Percentiles rank a stretch among this genome's conserved stretches.
Conservation (phyloP, 2,113 vertebrate species). For the Oncorhynchus keta region DNA sequence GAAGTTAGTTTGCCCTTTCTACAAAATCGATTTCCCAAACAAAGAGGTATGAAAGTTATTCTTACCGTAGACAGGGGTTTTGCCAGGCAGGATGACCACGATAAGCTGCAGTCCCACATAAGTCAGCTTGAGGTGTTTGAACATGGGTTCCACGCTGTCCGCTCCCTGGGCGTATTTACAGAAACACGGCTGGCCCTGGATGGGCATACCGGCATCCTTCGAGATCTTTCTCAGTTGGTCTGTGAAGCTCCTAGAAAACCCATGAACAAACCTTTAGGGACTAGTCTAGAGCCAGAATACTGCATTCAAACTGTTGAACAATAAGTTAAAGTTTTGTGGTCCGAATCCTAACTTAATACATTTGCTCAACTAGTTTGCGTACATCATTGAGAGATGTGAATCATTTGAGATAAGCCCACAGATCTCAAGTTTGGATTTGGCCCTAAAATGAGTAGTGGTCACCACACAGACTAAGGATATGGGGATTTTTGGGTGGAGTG, state of each 20-base stretch:
- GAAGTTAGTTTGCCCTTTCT: no score
- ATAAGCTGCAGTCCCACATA: conserved; percentile 98
- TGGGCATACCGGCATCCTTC: conserved; percentile 98
- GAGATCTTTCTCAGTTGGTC: conserved; percentile 98
- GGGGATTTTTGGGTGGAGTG: background rate
- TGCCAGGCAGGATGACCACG: conserved; percentile 96
- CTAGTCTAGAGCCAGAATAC: no score
- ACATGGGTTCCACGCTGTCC: conserved; percentile 99
- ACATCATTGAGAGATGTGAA: no score
- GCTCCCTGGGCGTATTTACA: conserved; percentile 98
- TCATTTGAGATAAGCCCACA: no score
- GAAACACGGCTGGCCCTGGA: conserved; percentile 98
- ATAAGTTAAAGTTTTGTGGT: no score
- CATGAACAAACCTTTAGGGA: background rate
- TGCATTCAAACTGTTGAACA: no score
- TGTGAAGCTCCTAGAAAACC: conserved; percentile 87
- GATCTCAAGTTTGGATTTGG: no score
- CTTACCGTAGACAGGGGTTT: conserved; percentile 96
- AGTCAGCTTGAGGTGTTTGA: conserved; percentile 97
- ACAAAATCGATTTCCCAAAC: no score
- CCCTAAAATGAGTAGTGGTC: no score
- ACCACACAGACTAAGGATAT: background rate
- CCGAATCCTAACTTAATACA: background rate
- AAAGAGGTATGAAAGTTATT: no score
- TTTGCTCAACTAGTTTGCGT: no score